Base-by-base conservation (phyloP, 1,140 invertebrate species). In the Homarus americanus region DNA sequence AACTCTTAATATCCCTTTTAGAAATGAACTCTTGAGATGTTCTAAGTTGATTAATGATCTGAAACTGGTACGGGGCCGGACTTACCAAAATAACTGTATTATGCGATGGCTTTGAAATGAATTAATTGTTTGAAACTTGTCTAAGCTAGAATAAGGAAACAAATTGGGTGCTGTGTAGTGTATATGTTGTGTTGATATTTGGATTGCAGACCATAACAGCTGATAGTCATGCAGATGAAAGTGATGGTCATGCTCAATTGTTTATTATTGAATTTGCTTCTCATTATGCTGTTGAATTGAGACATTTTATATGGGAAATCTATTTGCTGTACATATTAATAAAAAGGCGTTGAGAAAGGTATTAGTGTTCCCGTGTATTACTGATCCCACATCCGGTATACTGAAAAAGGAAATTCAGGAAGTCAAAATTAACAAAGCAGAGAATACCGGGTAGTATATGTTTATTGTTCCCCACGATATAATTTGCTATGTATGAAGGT, bases 291-390 rank as follows among this genome's bases (percentile, higher is more conserved):
- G 79, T 82, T 82, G 32, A 82, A 82, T 58, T 58, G 79, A 82
- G 44, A 82, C 49, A 58, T 82, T 82, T 82, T 82, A 82, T 82
- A 82, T 82, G 79, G 79, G 79, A 82, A 82, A 82, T 82, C 79
- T 82, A 82, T 82, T 82, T 82, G 79, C 79, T 82, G 79, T 82
- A 82, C 49, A 82, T 82, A 82, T 82, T 82, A 82, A 82, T 82
- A 82, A 82, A 82, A 58, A 34, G 79, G 41, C 34, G 28, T 58
- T n/a, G 49, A 82, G 79, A 82, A 82, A 53, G 53, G 53, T 58
- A 58, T 58, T 58, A 58, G 4, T 20, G n/a, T n/a, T n/a, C n/a
- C n/a, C n/a, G n/a, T n/a, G n/a, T n/a, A n/a, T n/a, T n/a, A n/a
- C n/a, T n/a, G n/a, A n/a, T n/a, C n/a, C n/a, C n/a, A n/a, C n/a